Percentiles rank a stretch among this genome's conserved stretches.
Conservation (phyloP, 1,140 invertebrate genomes). For the Lasioglossum albipes region DNA sequence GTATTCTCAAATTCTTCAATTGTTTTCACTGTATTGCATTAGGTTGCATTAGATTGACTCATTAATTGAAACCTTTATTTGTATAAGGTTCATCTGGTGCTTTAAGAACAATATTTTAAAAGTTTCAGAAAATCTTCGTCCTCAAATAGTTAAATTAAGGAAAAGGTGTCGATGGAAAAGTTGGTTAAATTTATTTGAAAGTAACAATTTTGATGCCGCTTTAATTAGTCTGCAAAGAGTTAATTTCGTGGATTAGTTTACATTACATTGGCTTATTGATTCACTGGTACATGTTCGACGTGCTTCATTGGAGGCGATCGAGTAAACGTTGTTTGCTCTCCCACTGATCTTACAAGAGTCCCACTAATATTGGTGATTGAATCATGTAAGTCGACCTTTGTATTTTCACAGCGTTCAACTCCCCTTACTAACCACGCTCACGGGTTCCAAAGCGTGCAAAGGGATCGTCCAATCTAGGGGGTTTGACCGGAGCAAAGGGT, state of each 20-base stretch:
- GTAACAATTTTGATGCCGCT: no score
- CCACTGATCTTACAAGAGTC: slow-evolving; percentile 37
- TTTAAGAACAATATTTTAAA: no score
- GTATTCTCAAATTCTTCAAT: no score
- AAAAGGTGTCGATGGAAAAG: no score
- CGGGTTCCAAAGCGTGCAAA: slow-evolving; percentile 7
- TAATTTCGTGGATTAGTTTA: neutral
- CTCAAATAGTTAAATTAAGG: no score
- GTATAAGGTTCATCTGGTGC: no score
- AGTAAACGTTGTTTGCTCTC: slow-evolving; percentile 39
- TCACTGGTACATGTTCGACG: neutral
- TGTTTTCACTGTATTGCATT: no score
- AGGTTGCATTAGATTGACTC: no score
- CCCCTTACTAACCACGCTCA: neutral
- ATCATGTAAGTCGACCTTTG: slow-evolving; percentile 34
- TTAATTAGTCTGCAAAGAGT: no score
- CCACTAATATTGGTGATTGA: slow-evolving; percentile 43
- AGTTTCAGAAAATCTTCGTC: no score
- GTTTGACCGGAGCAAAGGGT: slow-evolving; percentile 9
- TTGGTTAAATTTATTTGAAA: no score
- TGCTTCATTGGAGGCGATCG: slow-evolving; percentile 9
- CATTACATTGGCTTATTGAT: neutral
- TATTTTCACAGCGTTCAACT: slow-evolving; percentile 18
- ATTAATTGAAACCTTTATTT: no score
- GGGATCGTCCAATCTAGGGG: slow-evolving; percentile 33